phyloP scores from a whole-genome alignment of 1,140 invertebrate species.

The Drosophila triauraria region DNA sequence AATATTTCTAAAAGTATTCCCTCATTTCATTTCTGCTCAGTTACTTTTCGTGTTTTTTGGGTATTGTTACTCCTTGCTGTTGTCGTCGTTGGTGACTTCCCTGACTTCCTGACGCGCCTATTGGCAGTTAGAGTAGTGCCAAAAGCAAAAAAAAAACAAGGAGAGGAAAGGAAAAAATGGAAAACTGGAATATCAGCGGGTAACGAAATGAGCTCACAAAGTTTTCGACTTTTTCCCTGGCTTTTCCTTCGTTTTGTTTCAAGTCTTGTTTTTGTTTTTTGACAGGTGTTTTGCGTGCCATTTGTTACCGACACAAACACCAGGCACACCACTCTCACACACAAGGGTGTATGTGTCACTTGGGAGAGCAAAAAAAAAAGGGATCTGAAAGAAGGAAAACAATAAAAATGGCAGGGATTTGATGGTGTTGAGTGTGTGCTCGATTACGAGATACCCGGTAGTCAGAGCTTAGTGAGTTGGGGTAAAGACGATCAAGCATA shows the following conservation, averaged over 20 bases:
- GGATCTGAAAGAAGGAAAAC: constrained; percentile 3
- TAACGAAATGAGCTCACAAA: constrained; percentile 51
- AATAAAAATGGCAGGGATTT: not conserved
- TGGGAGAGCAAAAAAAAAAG: constrained; percentile 1
- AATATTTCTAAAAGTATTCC: constrained; percentile 3
- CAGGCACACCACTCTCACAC: constrained; percentile 11
- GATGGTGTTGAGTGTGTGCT: too few species aligned
- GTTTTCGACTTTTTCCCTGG: constrained; percentile 12
- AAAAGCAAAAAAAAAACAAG: constrained; percentile 22
- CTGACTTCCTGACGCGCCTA: constrained; percentile 43
- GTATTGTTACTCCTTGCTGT: constrained; percentile 12
- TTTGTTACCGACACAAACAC: constrained; percentile 42
- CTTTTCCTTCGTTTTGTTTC: constrained; percentile 19
- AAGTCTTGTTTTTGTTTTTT: constrained; percentile 32
- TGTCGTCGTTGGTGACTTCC: constrained; percentile 27
- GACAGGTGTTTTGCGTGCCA: constrained; percentile 60
- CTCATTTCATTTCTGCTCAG: not conserved
- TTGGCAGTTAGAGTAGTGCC: constrained; percentile 53
- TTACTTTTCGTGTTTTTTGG: constrained; percentile 15
- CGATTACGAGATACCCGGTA: too few species aligned
- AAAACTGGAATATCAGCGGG: constrained; percentile 9
- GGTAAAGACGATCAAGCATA: too few species aligned
- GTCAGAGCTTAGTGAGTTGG: too few species aligned
- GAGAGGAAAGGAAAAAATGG: not conserved
- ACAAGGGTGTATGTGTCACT: constrained; percentile 17